Base-by-base conservation (phyloP, 1,140 invertebrate genomes). In the Chionoecetes opilio region DNA sequence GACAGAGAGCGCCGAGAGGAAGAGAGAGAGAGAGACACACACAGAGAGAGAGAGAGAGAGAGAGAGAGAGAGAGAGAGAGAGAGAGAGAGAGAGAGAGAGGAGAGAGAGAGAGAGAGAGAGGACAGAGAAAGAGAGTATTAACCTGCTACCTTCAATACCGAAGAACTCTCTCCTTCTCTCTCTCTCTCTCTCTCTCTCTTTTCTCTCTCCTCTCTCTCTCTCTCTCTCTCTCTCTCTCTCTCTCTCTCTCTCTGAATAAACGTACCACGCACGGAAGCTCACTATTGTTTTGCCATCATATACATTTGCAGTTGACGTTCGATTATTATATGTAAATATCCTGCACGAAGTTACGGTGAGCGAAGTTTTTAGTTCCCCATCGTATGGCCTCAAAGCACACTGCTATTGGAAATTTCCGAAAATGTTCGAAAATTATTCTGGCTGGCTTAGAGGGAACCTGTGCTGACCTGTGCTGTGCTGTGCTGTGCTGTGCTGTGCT, bases 21-120 rank as follows among this genome's bases (percentile, higher is more conserved):
- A 26, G 32, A 1, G 9, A 37, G 9, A 86, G 3, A n/a, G 9
- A 86, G 9, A 86, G 2, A n/a, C 8, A n/a, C 6, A 29, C 6
- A 86, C 11, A n/a, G 26, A 17, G 6, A 2, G 14, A 31, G 9
- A 11, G 84, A 86, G 31, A 34, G 84, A 86, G 84, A 37, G 35
- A 37, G 84, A 37, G 35, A 86, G 84, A 37, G 32, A 86, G 84
- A 34, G 35, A 86, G 84, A 86, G 84, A 34, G 84, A 86, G 84
- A 86, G 35, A 37, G 35, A 86, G 31, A 37, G 84, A 37, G 84
- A 86, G 31, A 34, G 31, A 37, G 31, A 86, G 32, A 34, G 84
- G 32, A 84, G 82, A 34, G 82, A 84, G 82, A 34, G 82, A 84
- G 32, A 84, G n/a, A 34, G 82, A 84, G 82, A 84, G n/a, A n/a